Conservation (phyloP, 2,113 vertebrate genomes). For the Limanda limanda region DNA sequence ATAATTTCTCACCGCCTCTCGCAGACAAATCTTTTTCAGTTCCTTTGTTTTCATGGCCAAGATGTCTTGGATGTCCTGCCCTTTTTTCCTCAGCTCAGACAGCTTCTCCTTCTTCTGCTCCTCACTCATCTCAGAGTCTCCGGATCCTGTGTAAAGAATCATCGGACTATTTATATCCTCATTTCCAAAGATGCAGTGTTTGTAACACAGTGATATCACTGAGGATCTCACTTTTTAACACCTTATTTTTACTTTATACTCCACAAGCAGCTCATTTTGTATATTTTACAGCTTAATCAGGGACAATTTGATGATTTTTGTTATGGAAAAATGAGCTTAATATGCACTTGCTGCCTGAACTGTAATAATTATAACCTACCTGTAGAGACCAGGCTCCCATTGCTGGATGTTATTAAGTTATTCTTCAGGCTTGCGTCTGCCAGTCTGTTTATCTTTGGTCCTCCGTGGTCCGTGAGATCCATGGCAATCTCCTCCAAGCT, state of each 20-base stretch:
- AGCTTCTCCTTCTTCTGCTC: slow-evolving; percentile 97
- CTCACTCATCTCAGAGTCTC: slow-evolving; percentile 93
- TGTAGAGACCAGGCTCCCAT: slow-evolving; percentile 95
- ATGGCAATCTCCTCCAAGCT: slow-evolving; percentile 93
- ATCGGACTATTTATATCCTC: not conserved
- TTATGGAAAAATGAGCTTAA: not conserved
- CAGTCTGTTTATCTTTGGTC: slow-evolving; percentile 86
- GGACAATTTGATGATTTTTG: not conserved
- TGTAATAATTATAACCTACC: slow-evolving; percentile 76
- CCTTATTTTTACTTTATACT: not conserved
- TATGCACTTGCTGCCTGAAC: not conserved
- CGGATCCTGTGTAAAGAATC: slow-evolving; percentile 85
- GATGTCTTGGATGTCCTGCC: slow-evolving; percentile 91
- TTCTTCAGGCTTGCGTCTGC: slow-evolving; percentile 88
- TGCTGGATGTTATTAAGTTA: slow-evolving; percentile 97
- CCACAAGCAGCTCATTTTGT: not conserved
- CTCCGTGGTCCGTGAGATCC: slow-evolving; percentile 92
- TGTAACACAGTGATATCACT: not conserved
- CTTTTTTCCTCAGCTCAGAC: slow-evolving; percentile 90
- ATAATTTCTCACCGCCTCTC: slow-evolving; percentile 91
- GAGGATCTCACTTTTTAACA: not conserved
- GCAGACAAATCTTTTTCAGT: slow-evolving; percentile 93
- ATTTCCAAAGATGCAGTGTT: not conserved
- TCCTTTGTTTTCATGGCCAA: slow-evolving; percentile 93
- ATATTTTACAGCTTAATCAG: not conserved